Percentiles rank a stretch among this genome's conserved stretches.
phyloP scores from a whole-genome alignment of 1,140 invertebrate species.

The Atta texana region DNA sequence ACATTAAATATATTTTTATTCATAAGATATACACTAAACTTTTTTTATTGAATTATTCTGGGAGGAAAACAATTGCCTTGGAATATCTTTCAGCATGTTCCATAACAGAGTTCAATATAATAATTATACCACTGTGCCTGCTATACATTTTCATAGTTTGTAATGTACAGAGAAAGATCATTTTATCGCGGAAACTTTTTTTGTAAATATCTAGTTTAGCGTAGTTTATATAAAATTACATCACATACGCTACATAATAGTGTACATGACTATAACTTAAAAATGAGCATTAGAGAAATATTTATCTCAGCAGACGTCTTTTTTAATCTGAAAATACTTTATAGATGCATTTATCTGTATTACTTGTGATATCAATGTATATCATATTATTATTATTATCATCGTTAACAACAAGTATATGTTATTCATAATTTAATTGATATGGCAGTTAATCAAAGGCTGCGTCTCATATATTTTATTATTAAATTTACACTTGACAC shows the following conservation, averaged over 20 bases:
- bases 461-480: conserved; percentile 42
- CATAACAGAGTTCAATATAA: conserved; percentile 1
- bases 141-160: conserved; percentile 47
- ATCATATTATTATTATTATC: conserved; percentile 28
- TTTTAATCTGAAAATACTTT: not conserved
- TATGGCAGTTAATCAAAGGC: conserved; percentile 36
- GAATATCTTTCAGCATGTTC: not conserved
- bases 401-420: conserved; percentile 2
- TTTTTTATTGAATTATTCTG: not conserved
- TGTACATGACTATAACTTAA: conserved; percentile 21
- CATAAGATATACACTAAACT: not conserved
- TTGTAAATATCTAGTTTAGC: conserved; percentile 38
- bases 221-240: conserved; percentile 28
- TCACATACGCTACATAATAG: not conserved
- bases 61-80: not conserved
- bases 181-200: conserved; percentile 5
- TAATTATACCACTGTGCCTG: conserved; percentile 50
- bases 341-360: conserved; percentile 46
- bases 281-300: not conserved
- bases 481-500: conserved; percentile 36
- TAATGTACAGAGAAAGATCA: conserved; percentile 24
- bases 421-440: conserved; percentile 32
- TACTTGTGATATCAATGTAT: conserved; percentile 47
- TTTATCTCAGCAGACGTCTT: not conserved
- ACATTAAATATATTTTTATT: not conserved